phyloP scores from a whole-genome alignment of 1,140 invertebrate genomes.

The Drosophila gunungcola region DNA sequence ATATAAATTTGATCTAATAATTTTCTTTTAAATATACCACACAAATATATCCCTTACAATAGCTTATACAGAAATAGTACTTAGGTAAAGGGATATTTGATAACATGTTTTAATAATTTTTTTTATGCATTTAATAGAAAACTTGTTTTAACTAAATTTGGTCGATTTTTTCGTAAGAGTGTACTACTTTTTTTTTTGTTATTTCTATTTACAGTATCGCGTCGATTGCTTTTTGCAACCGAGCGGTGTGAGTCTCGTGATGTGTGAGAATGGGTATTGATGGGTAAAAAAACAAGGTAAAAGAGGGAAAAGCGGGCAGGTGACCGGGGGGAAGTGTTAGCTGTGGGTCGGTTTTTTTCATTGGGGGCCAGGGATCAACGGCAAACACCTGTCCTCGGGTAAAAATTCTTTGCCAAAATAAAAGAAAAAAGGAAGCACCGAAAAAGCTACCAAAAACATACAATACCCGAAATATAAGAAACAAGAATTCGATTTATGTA shows the following conservation, averaged over 20 bases:
- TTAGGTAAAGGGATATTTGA: too few relatives aligned
- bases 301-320: neutral
- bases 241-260: conserved; percentile 38
- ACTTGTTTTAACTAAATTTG: too few relatives aligned
- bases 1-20: too few relatives aligned
- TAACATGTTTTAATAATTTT: too few relatives aligned
- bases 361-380: conserved; percentile 45
- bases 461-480: conserved; percentile 16
- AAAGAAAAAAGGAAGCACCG: conserved; percentile 4
- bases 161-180: neutral
- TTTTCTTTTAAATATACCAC: too few relatives aligned
- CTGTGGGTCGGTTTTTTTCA: conserved; percentile 5
- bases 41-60: too few relatives aligned
- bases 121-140: too few relatives aligned
- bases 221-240: conserved; percentile 38
- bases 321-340: conserved; percentile 3
- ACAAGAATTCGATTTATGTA: conserved; percentile 62
- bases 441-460: conserved; percentile 2
- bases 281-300: neutral
- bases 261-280: conserved; percentile 29
- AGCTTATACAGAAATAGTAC: too few relatives aligned
- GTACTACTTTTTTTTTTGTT: neutral
- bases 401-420: conserved; percentile 25
- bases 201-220: conserved; percentile 45
- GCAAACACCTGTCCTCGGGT: conserved; percentile 64